Percentiles rank a stretch among this genome's conserved stretches.
phyloP scores from a whole-genome alignment of 2,797 vertebrate genomes.

The Echiichthys vipera region DNA sequence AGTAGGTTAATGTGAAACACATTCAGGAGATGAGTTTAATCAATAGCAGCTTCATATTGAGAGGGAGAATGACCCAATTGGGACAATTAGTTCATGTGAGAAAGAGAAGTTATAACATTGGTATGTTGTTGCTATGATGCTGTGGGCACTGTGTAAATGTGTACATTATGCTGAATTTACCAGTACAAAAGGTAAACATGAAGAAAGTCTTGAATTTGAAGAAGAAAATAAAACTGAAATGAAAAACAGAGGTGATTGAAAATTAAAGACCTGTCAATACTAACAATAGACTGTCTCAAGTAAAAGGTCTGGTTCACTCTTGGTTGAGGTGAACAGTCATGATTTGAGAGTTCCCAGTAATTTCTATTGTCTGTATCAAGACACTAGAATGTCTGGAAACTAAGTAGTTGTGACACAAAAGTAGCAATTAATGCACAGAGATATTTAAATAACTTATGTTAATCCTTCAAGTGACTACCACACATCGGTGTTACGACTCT shows the following conservation, averaged over 20 bases:
- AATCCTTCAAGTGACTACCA: constrained; percentile 51
- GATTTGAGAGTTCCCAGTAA: background rate
- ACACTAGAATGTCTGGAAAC: constrained; percentile 29
- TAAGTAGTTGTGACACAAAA: constrained; percentile 21
- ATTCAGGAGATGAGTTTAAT: too few relatives aligned
- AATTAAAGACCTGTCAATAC: constrained; percentile 4
- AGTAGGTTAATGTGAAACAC: too few relatives aligned
- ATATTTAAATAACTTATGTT: constrained; percentile 41
- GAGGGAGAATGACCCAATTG: background rate
- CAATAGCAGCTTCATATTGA: background rate
- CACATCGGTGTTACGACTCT: constrained; percentile 34
- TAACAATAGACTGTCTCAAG: background rate
- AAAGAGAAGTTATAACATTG: too few relatives aligned
- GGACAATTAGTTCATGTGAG: too few relatives aligned
- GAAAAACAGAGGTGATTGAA: background rate
- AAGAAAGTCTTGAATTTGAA: background rate
- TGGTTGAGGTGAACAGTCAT: background rate
- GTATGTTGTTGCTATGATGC: too few relatives aligned
- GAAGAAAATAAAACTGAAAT: background rate
- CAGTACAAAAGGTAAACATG: too few relatives aligned
- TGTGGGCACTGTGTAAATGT: background rate
- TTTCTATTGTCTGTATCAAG: background rate
- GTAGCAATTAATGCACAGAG: background rate
- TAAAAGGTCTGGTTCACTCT: background rate
- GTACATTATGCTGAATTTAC: too few relatives aligned